phyloP scores from a whole-genome alignment of 2,113 vertebrate species.

The Beaufortia kweichowensis region DNA sequence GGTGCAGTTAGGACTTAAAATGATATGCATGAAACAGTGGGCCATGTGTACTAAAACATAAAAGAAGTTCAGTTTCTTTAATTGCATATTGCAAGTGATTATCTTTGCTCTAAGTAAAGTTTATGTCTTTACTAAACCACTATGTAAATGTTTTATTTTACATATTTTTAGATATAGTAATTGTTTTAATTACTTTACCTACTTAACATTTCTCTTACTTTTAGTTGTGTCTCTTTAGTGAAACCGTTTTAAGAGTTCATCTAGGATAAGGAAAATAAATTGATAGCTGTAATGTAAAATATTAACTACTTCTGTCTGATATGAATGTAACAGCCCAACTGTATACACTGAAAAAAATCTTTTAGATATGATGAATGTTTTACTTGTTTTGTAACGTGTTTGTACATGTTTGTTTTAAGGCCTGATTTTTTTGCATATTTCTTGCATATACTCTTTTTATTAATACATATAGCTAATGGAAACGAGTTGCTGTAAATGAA shows the following conservation, averaged over 20 bases:
- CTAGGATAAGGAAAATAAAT: background rate
- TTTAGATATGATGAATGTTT: background rate
- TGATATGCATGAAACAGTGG: background rate
- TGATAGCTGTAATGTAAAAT: background rate
- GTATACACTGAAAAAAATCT: background rate
- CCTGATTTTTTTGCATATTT: background rate
- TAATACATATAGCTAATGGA: background rate
- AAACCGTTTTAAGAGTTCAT: background rate
- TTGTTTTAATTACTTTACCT: background rate
- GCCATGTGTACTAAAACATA: background rate
- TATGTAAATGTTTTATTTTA: background rate
- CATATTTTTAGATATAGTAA: background rate
- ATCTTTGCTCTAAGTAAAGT: background rate
- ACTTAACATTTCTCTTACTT: background rate
- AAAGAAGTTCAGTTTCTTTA: background rate
- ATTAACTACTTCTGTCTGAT: background rate
- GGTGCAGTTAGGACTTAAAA: too few relatives aligned
- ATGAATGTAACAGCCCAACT: slow-evolving; percentile 3
- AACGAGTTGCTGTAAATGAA: background rate
- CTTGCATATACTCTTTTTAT: background rate
- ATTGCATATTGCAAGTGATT: background rate
- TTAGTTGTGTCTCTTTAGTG: background rate
- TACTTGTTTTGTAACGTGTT: background rate
- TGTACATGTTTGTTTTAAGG: background rate
- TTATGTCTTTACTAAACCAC: background rate